phyloP scores from a whole-genome alignment of 2,113 vertebrate genomes.

The Lophochroa leadbeateri region DNA sequence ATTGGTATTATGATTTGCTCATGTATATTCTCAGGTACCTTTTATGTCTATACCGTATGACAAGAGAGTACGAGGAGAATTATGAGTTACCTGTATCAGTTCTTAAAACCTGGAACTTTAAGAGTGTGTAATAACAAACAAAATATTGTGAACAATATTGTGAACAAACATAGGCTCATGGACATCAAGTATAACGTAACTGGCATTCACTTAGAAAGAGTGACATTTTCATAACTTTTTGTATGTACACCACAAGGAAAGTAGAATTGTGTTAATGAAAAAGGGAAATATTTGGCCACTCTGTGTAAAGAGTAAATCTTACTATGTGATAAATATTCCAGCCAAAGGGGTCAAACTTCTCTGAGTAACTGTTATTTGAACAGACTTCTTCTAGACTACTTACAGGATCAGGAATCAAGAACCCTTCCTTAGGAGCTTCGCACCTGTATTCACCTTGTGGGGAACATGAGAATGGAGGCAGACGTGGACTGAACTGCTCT shows the following conservation, averaged over 20 bases:
- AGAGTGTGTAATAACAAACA: not conserved
- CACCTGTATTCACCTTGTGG: not conserved
- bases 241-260: not conserved
- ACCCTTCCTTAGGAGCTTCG: not conserved
- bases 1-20: not conserved
- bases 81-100: not conserved
- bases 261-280: not conserved
- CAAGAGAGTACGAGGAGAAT: not conserved
- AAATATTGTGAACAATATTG: not conserved
- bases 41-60: not conserved
- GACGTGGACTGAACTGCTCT: not conserved
- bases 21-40: not conserved
- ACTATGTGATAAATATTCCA: not conserved
- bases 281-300: not conserved
- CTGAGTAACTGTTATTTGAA: not conserved
- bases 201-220: not conserved
- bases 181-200: not conserved
- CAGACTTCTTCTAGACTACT: not conserved
- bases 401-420: not conserved
- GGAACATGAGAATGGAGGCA: not conserved
- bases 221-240: not conserved
- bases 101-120: not conserved
- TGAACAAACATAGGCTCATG: not conserved
- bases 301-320: not conserved
- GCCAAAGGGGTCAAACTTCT: not conserved